Base-by-base conservation (phyloP, 92 coral and sea anemone species). In the Meandrina meandrites region DNA sequence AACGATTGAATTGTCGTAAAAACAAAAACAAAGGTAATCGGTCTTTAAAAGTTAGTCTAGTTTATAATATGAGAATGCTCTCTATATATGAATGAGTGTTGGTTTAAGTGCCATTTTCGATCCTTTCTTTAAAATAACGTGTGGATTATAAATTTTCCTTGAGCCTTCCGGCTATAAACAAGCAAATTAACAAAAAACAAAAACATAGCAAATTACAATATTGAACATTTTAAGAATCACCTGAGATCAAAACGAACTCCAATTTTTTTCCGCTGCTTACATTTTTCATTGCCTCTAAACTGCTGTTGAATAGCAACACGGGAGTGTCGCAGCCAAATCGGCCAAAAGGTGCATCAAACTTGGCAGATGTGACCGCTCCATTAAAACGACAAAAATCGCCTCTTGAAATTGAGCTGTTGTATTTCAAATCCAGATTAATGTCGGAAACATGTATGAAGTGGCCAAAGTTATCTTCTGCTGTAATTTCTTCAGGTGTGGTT, bases 301-400 rank as follows among this genome's bases (percentile, higher is more conserved):
- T 79, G 78, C 85, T 89, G 27, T 85, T 87, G 28, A 95, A 66
- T 69, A 93, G 84, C 37, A 75, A 37, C 51, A 37, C 62, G 0
- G 98, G 96, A 0, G 96, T 84, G 70, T 95, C 98, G 88, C 98
- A 95, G 0, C 92, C 86, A 34, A 90, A 47, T 8, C 98, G 87
- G 17, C 98, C 98, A 81, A 85, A 92, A 24, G 89, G 90, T 34
- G 98, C 98, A 9, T 82, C 76, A 73, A 85, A 95, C 69, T 87
- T 84, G 35, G 92, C 94, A 42, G 28, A 6, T 56, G 27, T 86
- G 76, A 75, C 86, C 82, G 86, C 86, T 71, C n/a, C 66, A 54
- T 87, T 84, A 34, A 53, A 85, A 17, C 94, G 91, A 72, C 94
- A 91, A 50, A 69, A 80, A 28, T 66, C 79, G 28, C 78, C 11